Base-by-base conservation (phyloP, 2,113 vertebrate species). In the Otis tarda region DNA sequence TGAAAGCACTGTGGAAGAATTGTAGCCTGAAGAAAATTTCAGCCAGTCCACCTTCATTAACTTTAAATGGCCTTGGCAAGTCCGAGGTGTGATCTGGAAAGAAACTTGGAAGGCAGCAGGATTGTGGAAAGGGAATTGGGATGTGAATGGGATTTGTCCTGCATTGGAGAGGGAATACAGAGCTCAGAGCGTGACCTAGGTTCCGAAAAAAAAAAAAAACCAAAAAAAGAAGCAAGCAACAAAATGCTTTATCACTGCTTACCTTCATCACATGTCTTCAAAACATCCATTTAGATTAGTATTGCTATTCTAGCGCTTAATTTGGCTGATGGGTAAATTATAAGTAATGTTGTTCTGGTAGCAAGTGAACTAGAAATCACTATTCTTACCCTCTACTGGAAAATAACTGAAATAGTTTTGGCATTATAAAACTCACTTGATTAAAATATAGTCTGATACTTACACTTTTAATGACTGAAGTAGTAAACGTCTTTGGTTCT, bases 1-100 rank as follows among this genome's bases (percentile, higher is more conserved):
- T 82, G 74, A 69, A 94, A 84, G 80, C 5, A 1, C 65, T 73
- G 60, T 37, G 87, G 86, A 90, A 73, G 95, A 95, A 93, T 68
- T 94, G 57, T 94, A 96, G 96, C 95, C 95, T 73, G 69, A 69
- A 89, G 96, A 76, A 81, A 79, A 57, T 64, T 94, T 92, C 94
- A 96, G 53, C 76, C 89, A 94, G 82, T 95, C 93, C 84, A 83
- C 94, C 78, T 87, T 93, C 69, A 87, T 96, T 96, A 96, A 87
- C 57, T 89, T 93, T 90, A 93, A 87, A 41, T 24, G 63, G 90
- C 49, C 73, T 82, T 82, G 61, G 88, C 65, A 93, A 87, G 33
- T 90, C 79, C 78, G 76, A 96, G 93, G 83, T 94, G 59, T 71
- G 87, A 76, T 78, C 53, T 61, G 61, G 68, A 87, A 73, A 45